Evolutionary conservation across 2,888 invertebrate genomes (phyloP), one percentile per base, ranked within the genome.

Genomic region (Galerucella nymphaeae): DNA sequence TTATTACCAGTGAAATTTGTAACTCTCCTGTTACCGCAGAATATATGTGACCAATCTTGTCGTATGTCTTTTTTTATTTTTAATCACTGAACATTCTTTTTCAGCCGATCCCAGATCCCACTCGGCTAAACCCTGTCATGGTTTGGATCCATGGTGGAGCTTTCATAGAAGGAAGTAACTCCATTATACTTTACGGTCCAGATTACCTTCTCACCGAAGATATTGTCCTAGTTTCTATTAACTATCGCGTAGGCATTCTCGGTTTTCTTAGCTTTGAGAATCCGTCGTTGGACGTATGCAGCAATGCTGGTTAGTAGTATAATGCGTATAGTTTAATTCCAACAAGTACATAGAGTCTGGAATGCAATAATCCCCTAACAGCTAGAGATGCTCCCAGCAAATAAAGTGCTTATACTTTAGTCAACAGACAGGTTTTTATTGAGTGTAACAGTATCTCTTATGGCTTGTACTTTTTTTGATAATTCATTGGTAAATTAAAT

Each of bases 261-360:
- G 87, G 87, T 13, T 87, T 87, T 68, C 83, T 87, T 2, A 84
- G 84, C 14, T 79, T 87, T 0, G 80, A 84, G 18, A 87, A 87
- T 67, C 78, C 83, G 2, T 79, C 83, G 1, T 78, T 87, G n/a
- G 82, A 84, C 71, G 81, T 87, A 67, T 87, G 87, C 0, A 87
- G 87, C 3, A 88, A 88, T 80, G 86, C 87, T 0, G 87, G 53
- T 53, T 16, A 53, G 53, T 53, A 13, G 13, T 45, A 45, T 4
- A 45, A 45, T 45, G 42, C 42, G n/a, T n/a, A n/a, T n/a, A n/a
- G n/a, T n/a, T n/a, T n/a, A n/a, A n/a, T n/a, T n/a, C n/a, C n/a
- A n/a, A n/a, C n/a, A n/a, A n/a, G n/a, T n/a, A n/a, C n/a, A n/a
- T n/a, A n/a, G n/a, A n/a, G n/a, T n/a, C n/a, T n/a, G n/a, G n/a